Evolutionary conservation across 2,888 invertebrate species (phyloP).

Genomic region (Odontomyia ornata): DNA sequence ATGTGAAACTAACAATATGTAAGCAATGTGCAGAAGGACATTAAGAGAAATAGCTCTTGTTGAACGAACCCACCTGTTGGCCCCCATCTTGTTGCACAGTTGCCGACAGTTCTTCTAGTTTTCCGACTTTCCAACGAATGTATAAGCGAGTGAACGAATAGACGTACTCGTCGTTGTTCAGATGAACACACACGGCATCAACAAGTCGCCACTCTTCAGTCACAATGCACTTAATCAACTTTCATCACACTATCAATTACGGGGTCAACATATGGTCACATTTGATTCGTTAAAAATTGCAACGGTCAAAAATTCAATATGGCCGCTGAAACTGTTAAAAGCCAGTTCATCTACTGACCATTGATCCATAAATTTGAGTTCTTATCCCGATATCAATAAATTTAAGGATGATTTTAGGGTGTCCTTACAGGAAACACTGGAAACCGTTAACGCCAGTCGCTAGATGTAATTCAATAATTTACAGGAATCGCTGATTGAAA

Average conservation of each 20-base stretch:
- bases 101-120: conserved; percentile 21
- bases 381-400: not conserved
- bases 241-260: conserved; percentile 19
- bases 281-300: not conserved
- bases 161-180: conserved; percentile 21
- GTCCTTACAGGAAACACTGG: not conserved
- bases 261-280: conserved; percentile 38
- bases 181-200: conserved; percentile 39
- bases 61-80: conserved; percentile 42
- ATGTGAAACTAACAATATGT: conserved; percentile 13
- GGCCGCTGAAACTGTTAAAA: conserved; percentile 26
- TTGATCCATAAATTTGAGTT: not conserved
- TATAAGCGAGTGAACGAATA: conserved; percentile 30
- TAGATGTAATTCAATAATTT: not conserved
- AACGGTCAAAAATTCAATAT: conserved; percentile 25
- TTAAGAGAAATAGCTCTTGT: conserved; percentile 41
- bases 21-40: conserved; percentile 36
- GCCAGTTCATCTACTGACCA: not conserved
- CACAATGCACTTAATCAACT: conserved; percentile 43
- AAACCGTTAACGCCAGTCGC: not conserved
- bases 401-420: not conserved
- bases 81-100: conserved; percentile 40
- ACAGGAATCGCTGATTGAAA: not conserved
- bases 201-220: conserved; percentile 35
- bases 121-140: conserved; percentile 32